Base-by-base conservation (phyloP, 2,797 vertebrate species). In the Staurois parvus region DNA sequence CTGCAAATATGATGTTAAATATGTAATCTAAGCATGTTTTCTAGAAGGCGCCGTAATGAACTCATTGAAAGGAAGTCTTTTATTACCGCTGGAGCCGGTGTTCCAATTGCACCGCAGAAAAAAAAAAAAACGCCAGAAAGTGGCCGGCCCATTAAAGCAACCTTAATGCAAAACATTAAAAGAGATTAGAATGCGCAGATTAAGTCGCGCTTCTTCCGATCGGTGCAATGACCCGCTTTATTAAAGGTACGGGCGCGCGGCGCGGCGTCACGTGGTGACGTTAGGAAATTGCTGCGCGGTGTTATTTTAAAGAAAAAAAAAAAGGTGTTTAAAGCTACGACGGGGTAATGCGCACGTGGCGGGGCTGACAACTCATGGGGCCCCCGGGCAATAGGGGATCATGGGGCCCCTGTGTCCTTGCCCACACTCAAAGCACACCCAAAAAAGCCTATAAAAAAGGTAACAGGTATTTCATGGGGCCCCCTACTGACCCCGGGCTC, bases 111-210 rank as follows among this genome's bases (percentile, higher is more conserved):
- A 67, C 34, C 45, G 74, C 29, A 82, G 79, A 66, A 77, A 70
- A 28, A 13, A 37, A 64, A 77, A 70, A 66, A 28, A 37, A 37
- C 0, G 8, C n/a, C n/a, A 8, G 15, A 66, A 83, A 83, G 85
- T 69, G 26, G 69, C 80, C 80, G 29, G 64, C 75, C 81, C 75
- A 83, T 86, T 86, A 86, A 72, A 83, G 30, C 40, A 74, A 68
- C 85, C 80, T 56, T 87, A 87, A 87, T 87, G 81, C 34, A 29
- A 79, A 77, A 32, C 85, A 87, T 83, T 87, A 83, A 83, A 40
- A 69, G 52, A 74, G 85, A 87, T 83, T 79, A 79, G 59, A 83
- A 83, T 68, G 64, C 48, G 29, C 37, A 78, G 75, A 87, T 79
- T 73, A 74, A 45, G 79, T 45, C 4, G 74, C 7, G 48, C 29